A percentile compares a stretch with the other conserved stretches of the same genome.
Evolutionary conservation across 2,797 vertebrate species (phyloP).

Genomic region (Lateolabrax maculatus): DNA sequence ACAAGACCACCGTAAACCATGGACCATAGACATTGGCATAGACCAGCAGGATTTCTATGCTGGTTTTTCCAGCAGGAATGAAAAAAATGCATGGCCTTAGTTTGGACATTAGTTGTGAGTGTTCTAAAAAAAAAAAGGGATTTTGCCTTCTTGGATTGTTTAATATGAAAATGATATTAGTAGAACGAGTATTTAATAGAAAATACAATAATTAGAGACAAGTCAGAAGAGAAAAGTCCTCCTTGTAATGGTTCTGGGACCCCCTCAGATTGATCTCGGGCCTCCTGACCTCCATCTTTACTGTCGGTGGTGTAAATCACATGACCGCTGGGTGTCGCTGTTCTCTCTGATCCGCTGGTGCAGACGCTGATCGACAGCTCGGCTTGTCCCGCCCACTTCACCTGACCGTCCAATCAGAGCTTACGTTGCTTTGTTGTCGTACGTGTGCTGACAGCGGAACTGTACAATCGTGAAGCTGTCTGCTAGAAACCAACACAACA

Average conservation of each 20-base stretch:
- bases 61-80: too few relatives aligned
- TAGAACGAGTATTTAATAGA: background rate
- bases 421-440: constrained; percentile 79
- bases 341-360: background rate
- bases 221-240: background rate
- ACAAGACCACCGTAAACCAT: too few relatives aligned
- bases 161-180: too few relatives aligned
- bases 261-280: background rate
- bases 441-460: constrained; percentile 75
- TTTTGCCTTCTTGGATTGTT: background rate
- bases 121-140: background rate
- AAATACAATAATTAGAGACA: background rate
- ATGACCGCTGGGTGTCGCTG: constrained; percentile 62
- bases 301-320: background rate
- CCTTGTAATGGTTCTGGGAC: background rate
- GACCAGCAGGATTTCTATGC: too few relatives aligned
- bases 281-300: background rate
- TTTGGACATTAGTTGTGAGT: background rate
- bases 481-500: constrained; percentile 69
- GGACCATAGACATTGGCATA: too few relatives aligned
- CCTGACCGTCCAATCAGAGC: constrained; percentile 77
- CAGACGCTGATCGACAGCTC: constrained; percentile 1
- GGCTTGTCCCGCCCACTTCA: constrained; percentile 42
- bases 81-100: background rate
- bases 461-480: constrained; percentile 61